Evolutionary conservation across 2,797 vertebrate genomes (phyloP).

Genomic region (Eremophila alpestris): DNA sequence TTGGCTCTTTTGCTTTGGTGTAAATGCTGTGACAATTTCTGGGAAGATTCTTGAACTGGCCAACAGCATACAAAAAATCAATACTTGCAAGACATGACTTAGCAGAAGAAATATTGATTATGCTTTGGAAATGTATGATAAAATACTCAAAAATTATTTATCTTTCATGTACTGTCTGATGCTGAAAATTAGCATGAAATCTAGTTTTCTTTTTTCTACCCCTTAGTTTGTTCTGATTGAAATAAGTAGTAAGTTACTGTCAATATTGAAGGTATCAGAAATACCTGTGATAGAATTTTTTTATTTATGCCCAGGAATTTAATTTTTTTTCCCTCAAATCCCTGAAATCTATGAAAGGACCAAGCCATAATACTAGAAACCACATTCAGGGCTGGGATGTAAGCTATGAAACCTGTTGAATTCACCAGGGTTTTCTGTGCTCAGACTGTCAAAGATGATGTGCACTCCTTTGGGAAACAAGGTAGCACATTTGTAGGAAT

Average conservation of each 20-base stretch:
- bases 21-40: conserved; percentile 11
- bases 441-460: neutral
- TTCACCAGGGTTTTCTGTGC: neutral
- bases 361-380: neutral
- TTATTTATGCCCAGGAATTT: neutral
- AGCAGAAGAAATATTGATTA: neutral
- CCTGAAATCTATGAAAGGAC: neutral
- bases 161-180: neutral
- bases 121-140: neutral
- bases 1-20: neutral
- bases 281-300: neutral
- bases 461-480: neutral
- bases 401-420: neutral
- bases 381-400: neutral
- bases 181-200: neutral
- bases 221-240: neutral
- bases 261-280: neutral
- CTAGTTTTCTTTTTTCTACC: neutral
- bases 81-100: neutral
- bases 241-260: neutral
- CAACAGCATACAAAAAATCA: neutral
- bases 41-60: neutral
- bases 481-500: neutral
- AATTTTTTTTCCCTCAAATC: neutral
- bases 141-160: neutral